These are phyloP conservation scores for Drosophila sproati DNA, from an alignment of 1,140 invertebrate genomes.

Conservation along the genomic window DNA sequence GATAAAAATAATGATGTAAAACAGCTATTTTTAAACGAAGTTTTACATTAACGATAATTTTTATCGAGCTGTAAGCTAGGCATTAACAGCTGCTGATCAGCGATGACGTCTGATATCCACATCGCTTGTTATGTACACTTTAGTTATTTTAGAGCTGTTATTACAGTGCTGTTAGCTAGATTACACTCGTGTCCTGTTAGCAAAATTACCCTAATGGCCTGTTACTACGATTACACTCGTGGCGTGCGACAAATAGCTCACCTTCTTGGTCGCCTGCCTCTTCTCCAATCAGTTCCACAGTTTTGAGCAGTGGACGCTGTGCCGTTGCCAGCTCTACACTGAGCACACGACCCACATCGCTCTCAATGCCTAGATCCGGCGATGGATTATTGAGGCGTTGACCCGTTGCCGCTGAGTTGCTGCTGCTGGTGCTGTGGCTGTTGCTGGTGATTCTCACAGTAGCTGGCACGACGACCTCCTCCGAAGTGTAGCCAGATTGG, in stretches of 20 bases:
- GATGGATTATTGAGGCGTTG: slow-evolving; percentile 86
- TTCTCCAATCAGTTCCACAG: slow-evolving; percentile 58
- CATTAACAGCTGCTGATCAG: too few species aligned
- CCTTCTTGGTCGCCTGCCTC: slow-evolving; percentile 38
- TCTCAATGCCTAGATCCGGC: slow-evolving; percentile 90
- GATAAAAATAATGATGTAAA: too few species aligned
- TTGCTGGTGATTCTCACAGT: not conserved
- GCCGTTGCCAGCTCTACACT: slow-evolving; percentile 85
- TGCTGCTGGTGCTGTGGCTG: slow-evolving; percentile 33
- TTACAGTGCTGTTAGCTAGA: too few species aligned
- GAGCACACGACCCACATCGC: slow-evolving; percentile 87
- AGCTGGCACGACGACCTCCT: slow-evolving; percentile 63
- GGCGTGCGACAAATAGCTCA: slow-evolving; percentile 10
- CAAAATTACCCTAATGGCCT: too few species aligned
- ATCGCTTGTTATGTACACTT: too few species aligned
- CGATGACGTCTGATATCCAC: too few species aligned
- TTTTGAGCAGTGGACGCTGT: slow-evolving; percentile 67
- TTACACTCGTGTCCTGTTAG: too few species aligned
- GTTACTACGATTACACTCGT: too few species aligned
- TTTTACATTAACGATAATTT: too few species aligned
- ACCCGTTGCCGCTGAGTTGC: slow-evolving; percentile 50
- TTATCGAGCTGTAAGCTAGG: too few species aligned
- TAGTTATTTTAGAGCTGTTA: too few species aligned
- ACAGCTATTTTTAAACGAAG: too few species aligned
- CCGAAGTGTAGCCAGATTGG: slow-evolving; percentile 78